These are phyloP conservation scores for Drosophila mettleri DNA, from an alignment of 2,888 invertebrate genomes.

Conservation along the genomic window DNA sequence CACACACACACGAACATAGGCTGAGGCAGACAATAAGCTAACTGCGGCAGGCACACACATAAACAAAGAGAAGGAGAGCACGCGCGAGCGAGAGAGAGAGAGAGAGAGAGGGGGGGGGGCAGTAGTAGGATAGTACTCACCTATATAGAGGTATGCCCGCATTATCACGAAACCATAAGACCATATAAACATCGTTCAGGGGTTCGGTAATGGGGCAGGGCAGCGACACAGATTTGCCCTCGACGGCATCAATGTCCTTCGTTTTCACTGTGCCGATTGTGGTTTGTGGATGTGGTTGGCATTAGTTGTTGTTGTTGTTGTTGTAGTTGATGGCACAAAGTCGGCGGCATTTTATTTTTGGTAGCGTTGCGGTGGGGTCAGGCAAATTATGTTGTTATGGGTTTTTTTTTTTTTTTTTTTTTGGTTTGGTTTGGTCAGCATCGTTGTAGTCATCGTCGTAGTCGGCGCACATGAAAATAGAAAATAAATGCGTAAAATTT, in stretches of 20 bases:
- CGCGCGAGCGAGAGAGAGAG: not conserved
- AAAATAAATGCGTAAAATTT: conserved; percentile 80
- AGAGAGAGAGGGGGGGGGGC: not conserved
- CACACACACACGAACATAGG: conserved; percentile 26
- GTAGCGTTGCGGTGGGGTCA: conserved; percentile 26
- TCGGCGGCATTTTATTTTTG: conserved; percentile 44
- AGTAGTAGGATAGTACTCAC: conserved; percentile 85
- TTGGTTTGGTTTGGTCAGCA: conserved; percentile 57
- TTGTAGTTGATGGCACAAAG: conserved; percentile 29
- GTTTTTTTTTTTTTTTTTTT: conserved; percentile 37
- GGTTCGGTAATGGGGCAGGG: conserved; percentile 94
- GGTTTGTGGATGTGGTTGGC: conserved; percentile 42
- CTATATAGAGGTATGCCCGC: conserved; percentile 95
- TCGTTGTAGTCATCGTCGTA: conserved; percentile 21
- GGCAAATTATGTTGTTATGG: conserved; percentile 73
- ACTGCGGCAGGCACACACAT: conserved; percentile 37
- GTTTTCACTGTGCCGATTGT: conserved; percentile 87
- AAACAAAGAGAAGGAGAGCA: conserved; percentile 4
- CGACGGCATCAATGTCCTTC: conserved; percentile 93
- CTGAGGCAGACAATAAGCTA: conserved; percentile 49
- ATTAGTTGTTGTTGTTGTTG: conserved; percentile 37
- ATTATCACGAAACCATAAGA: conserved; percentile 95
- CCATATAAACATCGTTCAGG: conserved; percentile 95
- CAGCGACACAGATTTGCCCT: conserved; percentile 94
- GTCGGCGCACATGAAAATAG: conserved; percentile 67